Evolutionary conservation across 2,888 invertebrate species (phyloP).

Genomic region (Chloroclysta siterata): DNA sequence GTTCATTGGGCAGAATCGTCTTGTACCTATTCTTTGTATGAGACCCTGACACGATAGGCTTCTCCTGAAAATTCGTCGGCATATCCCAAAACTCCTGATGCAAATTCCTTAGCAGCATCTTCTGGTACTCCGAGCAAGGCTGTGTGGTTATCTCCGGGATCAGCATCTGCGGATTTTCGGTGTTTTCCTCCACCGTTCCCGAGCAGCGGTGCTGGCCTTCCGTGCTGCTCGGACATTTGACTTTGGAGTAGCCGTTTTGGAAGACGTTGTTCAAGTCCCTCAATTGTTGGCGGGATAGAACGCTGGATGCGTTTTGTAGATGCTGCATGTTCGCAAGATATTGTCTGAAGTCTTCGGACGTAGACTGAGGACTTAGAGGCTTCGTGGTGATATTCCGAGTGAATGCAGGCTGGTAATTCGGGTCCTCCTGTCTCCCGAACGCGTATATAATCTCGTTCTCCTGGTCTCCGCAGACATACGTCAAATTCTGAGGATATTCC

Average conservation of each 20-base stretch:
- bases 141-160: constrained; percentile 67
- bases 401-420: constrained; percentile 64
- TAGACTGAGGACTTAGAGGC: constrained; percentile 87
- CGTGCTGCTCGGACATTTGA: constrained; percentile 63
- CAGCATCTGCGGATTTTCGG: constrained; percentile 70
- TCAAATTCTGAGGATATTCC: constrained; percentile 70
- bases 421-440: constrained; percentile 74
- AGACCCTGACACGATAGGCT: constrained; percentile 94
- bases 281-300: constrained; percentile 86
- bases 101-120: constrained; percentile 86
- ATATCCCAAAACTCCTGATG: constrained; percentile 97
- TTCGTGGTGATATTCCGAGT: constrained; percentile 86
- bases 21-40: constrained; percentile 95
- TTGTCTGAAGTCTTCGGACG: constrained; percentile 88
- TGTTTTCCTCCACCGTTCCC: constrained; percentile 62
- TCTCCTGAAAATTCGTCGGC: constrained; percentile 95
- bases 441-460: constrained; percentile 82
- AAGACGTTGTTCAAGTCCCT: constrained; percentile 85
- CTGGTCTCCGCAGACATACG: constrained; percentile 77
- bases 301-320: constrained; percentile 88
- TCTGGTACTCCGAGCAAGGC: constrained; percentile 86
- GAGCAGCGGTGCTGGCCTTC: constrained; percentile 71
- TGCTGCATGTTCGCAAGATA: constrained; percentile 90
- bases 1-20: constrained; percentile 95
- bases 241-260: constrained; percentile 81